phyloP scores from a whole-genome alignment of 30 jellyfish, hydroid and myxozoan genomes.

The Morbakka virulenta region DNA sequence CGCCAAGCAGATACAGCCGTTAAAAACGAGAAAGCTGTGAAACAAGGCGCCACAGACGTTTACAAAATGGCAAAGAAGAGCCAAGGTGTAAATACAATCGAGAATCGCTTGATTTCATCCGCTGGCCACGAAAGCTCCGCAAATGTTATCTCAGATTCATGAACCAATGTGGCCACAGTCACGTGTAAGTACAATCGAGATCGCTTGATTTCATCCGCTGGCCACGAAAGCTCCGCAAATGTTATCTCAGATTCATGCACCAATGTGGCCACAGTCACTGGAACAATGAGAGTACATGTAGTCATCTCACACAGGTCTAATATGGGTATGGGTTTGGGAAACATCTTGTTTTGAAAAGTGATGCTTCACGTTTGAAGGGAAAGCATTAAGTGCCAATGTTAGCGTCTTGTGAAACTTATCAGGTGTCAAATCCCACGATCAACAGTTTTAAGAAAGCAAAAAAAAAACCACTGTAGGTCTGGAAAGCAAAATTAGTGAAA shows the following conservation, averaged over 20 bases:
- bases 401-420: no score
- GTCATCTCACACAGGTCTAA: not conserved
- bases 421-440: no score
- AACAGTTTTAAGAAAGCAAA: no score
- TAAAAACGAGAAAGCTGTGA: conserved; percentile 8
- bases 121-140: no score
- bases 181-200: no score
- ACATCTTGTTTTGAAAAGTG: not conserved
- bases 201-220: not conserved
- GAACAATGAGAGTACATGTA: not conserved
- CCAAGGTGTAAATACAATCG: not conserved
- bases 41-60: not conserved
- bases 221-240: not conserved
- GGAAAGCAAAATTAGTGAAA: no score
- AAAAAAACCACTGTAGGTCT: no score
- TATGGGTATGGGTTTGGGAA: not conserved
- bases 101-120: no score
- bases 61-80: not conserved
- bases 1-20: conserved; percentile 15
- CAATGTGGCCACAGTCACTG: not conserved
- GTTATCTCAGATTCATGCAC: not conserved
- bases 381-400: no score
- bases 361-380: no score
- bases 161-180: no score
- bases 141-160: no score